Base-by-base conservation (phyloP, 1,140 invertebrate genomes). In the Pachyrhynchus sulphureomaculatus region DNA sequence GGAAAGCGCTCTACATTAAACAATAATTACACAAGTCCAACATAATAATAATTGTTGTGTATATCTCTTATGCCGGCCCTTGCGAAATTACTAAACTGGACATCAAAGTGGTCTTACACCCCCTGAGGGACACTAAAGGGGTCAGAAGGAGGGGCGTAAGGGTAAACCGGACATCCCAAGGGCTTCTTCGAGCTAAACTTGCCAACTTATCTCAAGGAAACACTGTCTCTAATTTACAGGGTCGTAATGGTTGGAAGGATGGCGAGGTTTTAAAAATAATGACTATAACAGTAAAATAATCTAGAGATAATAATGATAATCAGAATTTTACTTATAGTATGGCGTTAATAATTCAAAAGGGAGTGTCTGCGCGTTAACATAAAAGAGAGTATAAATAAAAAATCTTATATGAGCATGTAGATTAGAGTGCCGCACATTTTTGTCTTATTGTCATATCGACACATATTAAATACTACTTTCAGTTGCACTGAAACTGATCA, bases 91-190 rank as follows among this genome's bases (percentile, higher is more conserved):
- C 21, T 20, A 39, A 54, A 54, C 51, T 54, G 51, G 51, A 54
- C 51, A 54, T 54, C 51, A 54, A 54, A 54, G 51, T 54, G 51
- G 51, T 42, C 36, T 54, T 54, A 54, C 36, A 10, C n/a, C 17
- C 17, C 51, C 36, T 3, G 26, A 2, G 26, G 26, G 26, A 29
- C 26, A 29, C 6, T 29, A 29, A 29, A 29, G 26, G 32, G 49
- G 49, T 48, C 45, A 48, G 17, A 26, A 24, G 21, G 23, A 5
- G 17, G 18, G 6, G 24, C 21, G 49, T 32, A 21, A 13, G 49
- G 33, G 18, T 52, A 52, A 52, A 52, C 36, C 49, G 24, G 23
- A 18, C 49, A 36, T 52, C 49, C 49, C 49, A 36, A 52, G 49
- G 49, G 49, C 49, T 52, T 52, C 49, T 52, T 52, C 49, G 37